Conservation (phyloP, 2,113 vertebrate species). For the Cochlearius cochlearius region DNA sequence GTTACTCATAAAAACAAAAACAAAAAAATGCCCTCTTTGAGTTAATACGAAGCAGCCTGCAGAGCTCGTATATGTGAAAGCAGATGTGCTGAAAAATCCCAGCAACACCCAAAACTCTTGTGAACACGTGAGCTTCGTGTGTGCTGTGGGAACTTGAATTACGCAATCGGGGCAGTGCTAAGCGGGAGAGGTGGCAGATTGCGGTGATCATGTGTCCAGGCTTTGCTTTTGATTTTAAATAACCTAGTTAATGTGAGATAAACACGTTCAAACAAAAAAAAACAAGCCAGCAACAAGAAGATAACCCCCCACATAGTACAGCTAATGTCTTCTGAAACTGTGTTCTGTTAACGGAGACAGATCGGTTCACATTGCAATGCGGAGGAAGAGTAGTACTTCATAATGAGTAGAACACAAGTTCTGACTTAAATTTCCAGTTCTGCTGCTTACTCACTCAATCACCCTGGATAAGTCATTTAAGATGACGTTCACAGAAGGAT, state of each 20-base stretch:
- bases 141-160: neutral
- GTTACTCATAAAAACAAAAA: neutral
- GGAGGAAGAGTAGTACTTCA: neutral
- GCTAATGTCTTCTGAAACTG: neutral
- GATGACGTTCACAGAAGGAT: neutral
- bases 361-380: fast-evolving
- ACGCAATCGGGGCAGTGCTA: neutral
- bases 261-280: neutral
- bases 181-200: neutral
- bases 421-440: neutral
- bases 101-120: neutral
- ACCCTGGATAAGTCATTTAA: neutral
- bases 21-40: neutral
- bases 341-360: neutral
- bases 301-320: neutral
- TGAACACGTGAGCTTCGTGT: neutral
- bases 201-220: neutral
- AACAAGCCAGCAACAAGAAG: neutral
- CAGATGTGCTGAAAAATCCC: neutral
- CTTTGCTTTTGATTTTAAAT: constrained; percentile 44
- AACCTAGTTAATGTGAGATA: neutral
- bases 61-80: neutral
- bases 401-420: neutral
- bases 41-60: neutral
- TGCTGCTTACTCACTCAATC: neutral